These are phyloP conservation scores for Fratercula arctica DNA, from an alignment of 2,797 vertebrate genomes.

Conservation along the genomic window DNA sequence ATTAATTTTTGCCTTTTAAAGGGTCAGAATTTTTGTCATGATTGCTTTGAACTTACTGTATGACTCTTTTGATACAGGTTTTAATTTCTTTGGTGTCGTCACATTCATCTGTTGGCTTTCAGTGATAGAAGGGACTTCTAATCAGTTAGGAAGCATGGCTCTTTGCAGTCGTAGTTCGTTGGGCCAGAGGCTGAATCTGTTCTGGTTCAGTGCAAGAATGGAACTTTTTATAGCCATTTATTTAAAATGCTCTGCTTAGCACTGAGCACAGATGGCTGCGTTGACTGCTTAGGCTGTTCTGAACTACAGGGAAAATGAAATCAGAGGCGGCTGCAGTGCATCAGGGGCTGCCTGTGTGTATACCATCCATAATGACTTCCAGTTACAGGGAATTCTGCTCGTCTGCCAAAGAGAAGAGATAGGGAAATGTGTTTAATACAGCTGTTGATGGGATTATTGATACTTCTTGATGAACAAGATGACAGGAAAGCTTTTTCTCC, in stretches of 20 bases:
- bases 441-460: neutral
- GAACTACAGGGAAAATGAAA: neutral
- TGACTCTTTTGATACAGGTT: neutral
- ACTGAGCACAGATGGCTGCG: neutral
- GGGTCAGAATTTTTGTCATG: neutral
- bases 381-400: neutral
- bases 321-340: neutral
- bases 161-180: neutral
- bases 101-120: neutral
- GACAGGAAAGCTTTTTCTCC: neutral
- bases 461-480: neutral
- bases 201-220: slow-evolving; percentile 6
- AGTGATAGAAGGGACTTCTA: neutral
- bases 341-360: neutral
- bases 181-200: slow-evolving; percentile 8
- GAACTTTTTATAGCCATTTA: neutral
- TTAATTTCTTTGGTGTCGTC: neutral
- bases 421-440: neutral
- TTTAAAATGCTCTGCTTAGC: slow-evolving; percentile 21
- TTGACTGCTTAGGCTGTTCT: neutral
- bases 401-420: neutral
- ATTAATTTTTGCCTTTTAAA: neutral
- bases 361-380: neutral
- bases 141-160: neutral
- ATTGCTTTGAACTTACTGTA: neutral